Evolutionary conservation across 2,797 vertebrate genomes (phyloP).

Genomic region (Lepus townsendii): DNA sequence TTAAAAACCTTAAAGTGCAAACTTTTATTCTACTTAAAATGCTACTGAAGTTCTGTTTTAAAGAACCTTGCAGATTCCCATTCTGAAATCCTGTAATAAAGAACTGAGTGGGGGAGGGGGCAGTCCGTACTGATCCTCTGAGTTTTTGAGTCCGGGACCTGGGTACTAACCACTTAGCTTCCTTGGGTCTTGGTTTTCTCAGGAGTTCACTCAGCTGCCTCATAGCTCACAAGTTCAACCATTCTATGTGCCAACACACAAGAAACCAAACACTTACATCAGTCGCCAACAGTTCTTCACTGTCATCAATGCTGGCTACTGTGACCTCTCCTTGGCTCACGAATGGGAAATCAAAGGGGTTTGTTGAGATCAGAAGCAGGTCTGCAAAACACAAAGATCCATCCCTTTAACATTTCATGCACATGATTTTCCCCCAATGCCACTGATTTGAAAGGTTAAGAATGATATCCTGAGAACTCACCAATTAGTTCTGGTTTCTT

Average conservation of each 20-base stretch:
- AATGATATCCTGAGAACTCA: constrained; percentile 71
- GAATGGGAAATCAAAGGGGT: constrained; percentile 92
- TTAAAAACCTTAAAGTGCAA: background rate
- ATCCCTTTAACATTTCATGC: background rate
- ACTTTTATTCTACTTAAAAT: background rate
- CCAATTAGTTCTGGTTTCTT: constrained; percentile 94
- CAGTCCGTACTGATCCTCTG: background rate
- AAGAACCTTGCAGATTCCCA: background rate
- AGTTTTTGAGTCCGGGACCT: constrained; percentile 4
- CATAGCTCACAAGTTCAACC: background rate
- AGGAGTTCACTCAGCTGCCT: background rate
- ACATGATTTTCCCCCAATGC: background rate
- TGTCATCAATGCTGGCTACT: constrained; percentile 92
- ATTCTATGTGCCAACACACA: background rate
- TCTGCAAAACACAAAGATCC: constrained; percentile 84
- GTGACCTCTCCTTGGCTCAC: constrained; percentile 93
- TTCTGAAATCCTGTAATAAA: background rate
- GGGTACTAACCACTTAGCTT: background rate
- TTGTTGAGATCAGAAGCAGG: constrained; percentile 92
- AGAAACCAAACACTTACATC: constrained; percentile 89
- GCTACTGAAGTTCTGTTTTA: background rate
- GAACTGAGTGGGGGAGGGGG: too few relatives aligned
- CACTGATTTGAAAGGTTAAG: background rate
- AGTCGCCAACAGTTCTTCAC: constrained; percentile 92
- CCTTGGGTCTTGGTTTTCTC: background rate